phyloP scores from a whole-genome alignment of 2,113 vertebrate genomes.

The Saccopteryx bilineata region DNA sequence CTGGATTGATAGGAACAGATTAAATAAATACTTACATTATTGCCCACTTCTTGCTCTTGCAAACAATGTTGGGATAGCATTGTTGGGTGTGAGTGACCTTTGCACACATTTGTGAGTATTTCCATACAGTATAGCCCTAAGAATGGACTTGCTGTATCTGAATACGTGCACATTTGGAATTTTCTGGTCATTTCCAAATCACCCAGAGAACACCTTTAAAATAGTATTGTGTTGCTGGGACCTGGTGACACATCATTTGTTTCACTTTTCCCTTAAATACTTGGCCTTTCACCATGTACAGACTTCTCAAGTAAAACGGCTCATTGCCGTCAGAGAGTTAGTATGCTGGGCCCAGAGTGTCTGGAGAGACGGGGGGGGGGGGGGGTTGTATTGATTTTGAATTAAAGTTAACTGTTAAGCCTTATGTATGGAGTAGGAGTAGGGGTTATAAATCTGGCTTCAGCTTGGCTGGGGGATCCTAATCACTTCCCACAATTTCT shows the following conservation, averaged over 20 bases:
- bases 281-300: background rate
- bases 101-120: background rate
- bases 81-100: background rate
- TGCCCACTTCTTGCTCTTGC: background rate
- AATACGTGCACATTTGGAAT: background rate
- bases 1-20: accelerated
- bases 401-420: conserved; percentile 34
- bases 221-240: background rate
- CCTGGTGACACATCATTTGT: background rate
- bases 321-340: background rate
- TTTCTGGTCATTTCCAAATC: background rate
- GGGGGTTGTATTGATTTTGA: background rate
- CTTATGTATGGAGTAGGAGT: background rate
- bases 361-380: no score
- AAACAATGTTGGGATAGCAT: accelerated
- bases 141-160: background rate
- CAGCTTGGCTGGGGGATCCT: background rate
- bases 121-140: background rate
- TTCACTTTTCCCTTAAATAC: background rate
- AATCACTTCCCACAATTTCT: background rate
- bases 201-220: background rate
- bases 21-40: background rate
- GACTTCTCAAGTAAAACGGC: background rate
- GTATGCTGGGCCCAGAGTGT: no score
- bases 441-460: background rate